A percentile compares a stretch with the other conserved stretches of the same genome.
Conservation (phyloP, 1,140 invertebrate genomes). For the Scaptomyza hsui region DNA sequence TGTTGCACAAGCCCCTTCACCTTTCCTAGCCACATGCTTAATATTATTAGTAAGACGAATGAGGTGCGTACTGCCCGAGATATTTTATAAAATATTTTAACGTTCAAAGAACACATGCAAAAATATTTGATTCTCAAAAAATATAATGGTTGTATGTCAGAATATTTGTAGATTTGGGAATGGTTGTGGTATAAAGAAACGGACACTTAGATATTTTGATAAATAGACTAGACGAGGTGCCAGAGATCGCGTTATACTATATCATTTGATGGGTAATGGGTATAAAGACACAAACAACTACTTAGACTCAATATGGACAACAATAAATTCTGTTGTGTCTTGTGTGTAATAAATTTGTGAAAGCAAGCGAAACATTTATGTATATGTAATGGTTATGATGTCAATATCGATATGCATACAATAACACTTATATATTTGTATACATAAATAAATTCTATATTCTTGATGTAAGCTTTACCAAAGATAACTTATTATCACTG, state of each 20-base stretch:
- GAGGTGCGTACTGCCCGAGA: not conserved
- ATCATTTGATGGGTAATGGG: not conserved
- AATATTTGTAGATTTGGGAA: not conserved
- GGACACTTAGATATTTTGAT: not conserved
- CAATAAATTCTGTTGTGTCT: not conserved
- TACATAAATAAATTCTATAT: constrained; percentile 40
- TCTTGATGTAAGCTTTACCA: constrained; percentile 87
- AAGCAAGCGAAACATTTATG: constrained; percentile 4
- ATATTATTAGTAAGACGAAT: not conserved
- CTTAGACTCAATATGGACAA: not conserved
- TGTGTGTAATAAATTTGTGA: not conserved
- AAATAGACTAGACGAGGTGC: not conserved
- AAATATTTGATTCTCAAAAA: not conserved
- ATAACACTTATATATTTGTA: constrained; percentile 16
- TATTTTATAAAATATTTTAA: no score
- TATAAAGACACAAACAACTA: not conserved
- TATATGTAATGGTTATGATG: not conserved
- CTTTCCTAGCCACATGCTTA: not conserved
- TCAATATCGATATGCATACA: not conserved
- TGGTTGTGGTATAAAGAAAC: not conserved
- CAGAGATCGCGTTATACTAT: not conserved
- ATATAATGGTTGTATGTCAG: not conserved
- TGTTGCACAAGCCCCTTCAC: not conserved
- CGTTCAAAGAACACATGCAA: not conserved
- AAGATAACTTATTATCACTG: constrained; percentile 93